A percentile compares a stretch with the other conserved stretches of the same genome.
Evolutionary conservation across 2,113 vertebrate species (phyloP).

Genomic region (Pao palembangensis): DNA sequence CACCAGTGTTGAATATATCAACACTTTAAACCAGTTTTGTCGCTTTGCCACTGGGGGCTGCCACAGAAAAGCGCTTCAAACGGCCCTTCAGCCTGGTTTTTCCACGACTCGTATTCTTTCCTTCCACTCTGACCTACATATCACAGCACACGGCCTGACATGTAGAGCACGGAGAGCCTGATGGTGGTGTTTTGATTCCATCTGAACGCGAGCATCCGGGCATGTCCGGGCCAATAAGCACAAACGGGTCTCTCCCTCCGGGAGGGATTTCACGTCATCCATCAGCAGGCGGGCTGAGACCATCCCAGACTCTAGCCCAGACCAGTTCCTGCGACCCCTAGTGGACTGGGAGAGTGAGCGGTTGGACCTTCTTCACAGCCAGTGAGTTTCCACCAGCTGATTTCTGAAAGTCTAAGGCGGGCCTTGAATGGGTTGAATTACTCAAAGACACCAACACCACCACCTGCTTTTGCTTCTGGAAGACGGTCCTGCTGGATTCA

Average conservation of each 20-base stretch:
- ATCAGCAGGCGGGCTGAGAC: too few species aligned
- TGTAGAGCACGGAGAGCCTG: neutral
- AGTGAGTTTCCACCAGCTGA: too few species aligned
- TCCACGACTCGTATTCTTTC: neutral
- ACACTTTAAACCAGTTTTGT: neutral
- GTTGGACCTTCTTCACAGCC: too few species aligned
- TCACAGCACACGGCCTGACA: constrained; percentile 4
- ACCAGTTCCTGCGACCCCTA: too few species aligned
- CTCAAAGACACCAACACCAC: neutral
- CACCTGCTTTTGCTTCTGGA: neutral
- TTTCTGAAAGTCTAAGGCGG: too few species aligned
- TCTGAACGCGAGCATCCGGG: neutral
- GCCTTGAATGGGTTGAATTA: neutral
- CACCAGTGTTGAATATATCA: too few species aligned
- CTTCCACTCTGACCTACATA: neutral
- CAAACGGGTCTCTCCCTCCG: too few species aligned
- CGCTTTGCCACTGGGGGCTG: neutral
- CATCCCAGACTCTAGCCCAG: too few species aligned
- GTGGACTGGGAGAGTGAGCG: too few species aligned
- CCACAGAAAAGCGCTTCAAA: neutral
- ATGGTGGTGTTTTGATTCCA: constrained; percentile 10
- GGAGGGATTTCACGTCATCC: too few species aligned
- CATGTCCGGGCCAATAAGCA: constrained; percentile 10
- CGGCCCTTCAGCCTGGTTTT: neutral
- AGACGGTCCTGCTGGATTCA: neutral